A percentile compares a stretch with the other conserved stretches of the same genome.
Conservation (phyloP, 2,113 vertebrate genomes). For the Platanista minor region DNA sequence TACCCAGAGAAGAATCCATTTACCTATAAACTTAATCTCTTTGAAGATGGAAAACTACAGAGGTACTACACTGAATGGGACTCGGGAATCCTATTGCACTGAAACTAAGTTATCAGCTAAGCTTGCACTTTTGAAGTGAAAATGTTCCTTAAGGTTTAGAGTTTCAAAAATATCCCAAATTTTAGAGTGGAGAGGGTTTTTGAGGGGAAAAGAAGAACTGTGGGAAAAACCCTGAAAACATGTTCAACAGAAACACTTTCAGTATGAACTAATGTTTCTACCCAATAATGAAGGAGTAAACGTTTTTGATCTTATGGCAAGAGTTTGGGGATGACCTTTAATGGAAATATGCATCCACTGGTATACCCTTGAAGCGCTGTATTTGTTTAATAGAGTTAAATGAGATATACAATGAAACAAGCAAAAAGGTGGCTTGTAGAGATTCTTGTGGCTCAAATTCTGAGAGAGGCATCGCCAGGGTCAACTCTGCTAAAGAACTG, state of each 20-base stretch:
- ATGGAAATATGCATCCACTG: background rate
- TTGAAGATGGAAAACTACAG: background rate
- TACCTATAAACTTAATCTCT: background rate
- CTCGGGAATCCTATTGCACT: background rate
- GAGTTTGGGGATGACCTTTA: too few relatives aligned
- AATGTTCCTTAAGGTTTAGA: background rate
- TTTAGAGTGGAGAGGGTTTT: background rate
- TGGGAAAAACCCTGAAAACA: background rate
- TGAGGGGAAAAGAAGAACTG: background rate
- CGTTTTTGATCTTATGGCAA: background rate
- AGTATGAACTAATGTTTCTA: background rate
- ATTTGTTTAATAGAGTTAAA: too few relatives aligned
- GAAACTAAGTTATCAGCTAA: background rate
- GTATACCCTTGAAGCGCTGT: rapidly evolving
- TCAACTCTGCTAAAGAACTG: background rate
- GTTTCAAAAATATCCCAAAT: background rate
- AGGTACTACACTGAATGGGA: background rate
- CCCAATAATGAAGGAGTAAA: background rate
- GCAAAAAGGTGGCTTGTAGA: too few relatives aligned
- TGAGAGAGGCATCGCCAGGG: too few relatives aligned
- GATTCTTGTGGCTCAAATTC: too few relatives aligned
- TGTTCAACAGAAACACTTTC: background rate
- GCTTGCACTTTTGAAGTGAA: background rate
- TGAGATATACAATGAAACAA: background rate
- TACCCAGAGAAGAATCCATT: background rate